A percentile compares a stretch with the other conserved stretches of the same genome.
Evolutionary conservation across 2,113 vertebrate genomes (phyloP).

Genomic region (Oryzias celebensis): DNA sequence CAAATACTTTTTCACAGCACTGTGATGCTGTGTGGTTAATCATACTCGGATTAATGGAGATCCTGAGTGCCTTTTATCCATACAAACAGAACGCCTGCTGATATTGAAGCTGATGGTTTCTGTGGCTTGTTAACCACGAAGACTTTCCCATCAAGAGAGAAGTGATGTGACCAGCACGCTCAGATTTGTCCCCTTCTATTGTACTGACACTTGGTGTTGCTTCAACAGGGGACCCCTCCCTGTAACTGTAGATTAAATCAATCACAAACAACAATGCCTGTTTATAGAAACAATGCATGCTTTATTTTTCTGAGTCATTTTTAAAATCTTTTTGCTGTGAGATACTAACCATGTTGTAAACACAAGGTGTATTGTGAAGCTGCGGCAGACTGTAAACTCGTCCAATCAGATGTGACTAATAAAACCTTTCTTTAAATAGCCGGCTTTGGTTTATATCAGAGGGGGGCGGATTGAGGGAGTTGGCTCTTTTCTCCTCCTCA

Average conservation of each 20-base stretch:
- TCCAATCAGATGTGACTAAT: conserved; percentile 68
- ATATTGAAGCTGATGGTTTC: neutral
- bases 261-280: conserved; percentile 39
- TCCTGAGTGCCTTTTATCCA: conserved; percentile 13
- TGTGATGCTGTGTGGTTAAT: no score
- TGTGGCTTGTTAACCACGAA: neutral
- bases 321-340: conserved; percentile 62
- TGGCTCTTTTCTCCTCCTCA: neutral
- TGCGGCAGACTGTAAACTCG: conserved; percentile 74
- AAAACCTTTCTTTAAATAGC: conserved; percentile 67
- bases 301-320: conserved; percentile 57
- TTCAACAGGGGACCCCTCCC: conserved; percentile 30
- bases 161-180: no score
- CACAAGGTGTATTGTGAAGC: conserved; percentile 77
- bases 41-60: neutral
- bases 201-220: neutral
- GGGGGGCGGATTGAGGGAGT: conserved; percentile 1
- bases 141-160: neutral
- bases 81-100: neutral
- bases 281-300: conserved; percentile 79
- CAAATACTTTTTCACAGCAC: no score
- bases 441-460: conserved; percentile 15
- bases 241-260: conserved; percentile 20
- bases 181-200: neutral
- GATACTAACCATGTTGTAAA: conserved; percentile 69